Percentiles rank a stretch among this genome's conserved stretches.
phyloP scores from a whole-genome alignment of 2,113 vertebrate genomes.

The Trichomycterus rosablanca region DNA sequence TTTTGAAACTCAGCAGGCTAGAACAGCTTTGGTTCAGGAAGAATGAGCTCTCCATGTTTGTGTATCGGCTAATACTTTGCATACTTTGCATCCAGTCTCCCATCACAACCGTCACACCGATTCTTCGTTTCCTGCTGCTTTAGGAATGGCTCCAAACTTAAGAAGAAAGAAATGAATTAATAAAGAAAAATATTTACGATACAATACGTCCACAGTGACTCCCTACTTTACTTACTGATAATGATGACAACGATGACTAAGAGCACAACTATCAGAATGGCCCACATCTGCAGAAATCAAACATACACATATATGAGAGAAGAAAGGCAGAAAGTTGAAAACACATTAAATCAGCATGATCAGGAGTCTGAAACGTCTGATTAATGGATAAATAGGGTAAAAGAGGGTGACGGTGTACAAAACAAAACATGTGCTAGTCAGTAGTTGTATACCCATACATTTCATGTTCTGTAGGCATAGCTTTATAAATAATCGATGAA shows the following conservation, averaged over 20 bases:
- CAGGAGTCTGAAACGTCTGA: too few relatives aligned
- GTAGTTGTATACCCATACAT: too few relatives aligned
- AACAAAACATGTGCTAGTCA: too few relatives aligned
- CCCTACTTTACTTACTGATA: conserved; percentile 87
- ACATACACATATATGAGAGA: not conserved
- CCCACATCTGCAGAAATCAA: conserved; percentile 84
- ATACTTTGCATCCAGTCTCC: conserved; percentile 30
- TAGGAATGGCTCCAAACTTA: conserved; percentile 63
- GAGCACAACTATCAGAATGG: conserved; percentile 82
- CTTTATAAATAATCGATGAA: too few relatives aligned
- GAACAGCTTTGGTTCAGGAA: conserved; percentile 40
- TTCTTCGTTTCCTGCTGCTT: conserved; percentile 9
- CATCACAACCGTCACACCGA: conserved; percentile 37
- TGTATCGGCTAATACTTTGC: conserved; percentile 5
- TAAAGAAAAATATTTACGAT: not conserved
- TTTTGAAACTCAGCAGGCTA: conserved; percentile 53
- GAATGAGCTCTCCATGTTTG: conserved; percentile 11
- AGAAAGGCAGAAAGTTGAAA: too few relatives aligned
- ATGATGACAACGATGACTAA: conserved; percentile 85
- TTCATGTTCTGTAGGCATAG: too few relatives aligned
- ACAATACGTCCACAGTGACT: not conserved
- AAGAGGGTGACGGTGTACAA: too few relatives aligned
- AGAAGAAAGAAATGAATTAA: not conserved
- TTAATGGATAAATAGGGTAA: too few relatives aligned
- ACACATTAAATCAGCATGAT: too few relatives aligned